These are phyloP conservation scores for Bombylius major DNA, from an alignment of 2,888 invertebrate genomes.

Conservation along the genomic window DNA sequence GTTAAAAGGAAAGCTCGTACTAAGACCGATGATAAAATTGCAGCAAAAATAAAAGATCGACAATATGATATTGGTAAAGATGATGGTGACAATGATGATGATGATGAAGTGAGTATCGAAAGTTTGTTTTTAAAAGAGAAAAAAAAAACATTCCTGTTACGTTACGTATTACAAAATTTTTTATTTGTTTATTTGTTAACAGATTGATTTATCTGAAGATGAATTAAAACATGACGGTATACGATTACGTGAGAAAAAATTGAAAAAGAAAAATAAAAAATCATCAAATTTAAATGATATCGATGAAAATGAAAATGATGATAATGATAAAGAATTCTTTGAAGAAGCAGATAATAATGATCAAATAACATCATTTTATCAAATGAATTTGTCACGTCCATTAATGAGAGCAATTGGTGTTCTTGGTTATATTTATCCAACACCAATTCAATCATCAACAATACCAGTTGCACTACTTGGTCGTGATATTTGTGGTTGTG, in stretches of 20 bases:
- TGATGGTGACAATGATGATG: conserved; percentile 40
- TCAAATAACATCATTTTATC: conserved; percentile 62
- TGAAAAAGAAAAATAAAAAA: conserved; percentile 38
- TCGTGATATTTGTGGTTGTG: conserved; percentile 94
- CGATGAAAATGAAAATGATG: conserved; percentile 38
- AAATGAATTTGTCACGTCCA: conserved; percentile 94
- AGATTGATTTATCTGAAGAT: conserved; percentile 61
- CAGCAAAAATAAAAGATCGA: conserved; percentile 41
- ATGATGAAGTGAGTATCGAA: conserved; percentile 30
- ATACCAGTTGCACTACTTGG: conserved; percentile 89
- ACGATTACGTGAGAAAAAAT: conserved; percentile 51
- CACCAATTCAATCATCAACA: conserved; percentile 91
- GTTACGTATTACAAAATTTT: not conserved
- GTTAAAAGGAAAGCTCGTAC: conserved; percentile 66
- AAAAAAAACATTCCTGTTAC: not conserved
- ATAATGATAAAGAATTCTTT: conserved; percentile 38
- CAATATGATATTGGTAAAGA: conserved; percentile 32
- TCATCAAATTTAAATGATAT: conserved; percentile 34
- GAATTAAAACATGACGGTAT: conserved; percentile 61
- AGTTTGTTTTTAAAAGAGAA: not conserved
- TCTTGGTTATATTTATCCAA: conserved; percentile 85
- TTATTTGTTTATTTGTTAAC: not conserved
- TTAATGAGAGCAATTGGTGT: conserved; percentile 80
- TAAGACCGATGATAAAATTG: conserved; percentile 76
- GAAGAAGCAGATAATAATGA: conserved; percentile 58